Evolutionary conservation across 1,140 invertebrate genomes (phyloP).

Genomic region (Plodia interpunctella): DNA sequence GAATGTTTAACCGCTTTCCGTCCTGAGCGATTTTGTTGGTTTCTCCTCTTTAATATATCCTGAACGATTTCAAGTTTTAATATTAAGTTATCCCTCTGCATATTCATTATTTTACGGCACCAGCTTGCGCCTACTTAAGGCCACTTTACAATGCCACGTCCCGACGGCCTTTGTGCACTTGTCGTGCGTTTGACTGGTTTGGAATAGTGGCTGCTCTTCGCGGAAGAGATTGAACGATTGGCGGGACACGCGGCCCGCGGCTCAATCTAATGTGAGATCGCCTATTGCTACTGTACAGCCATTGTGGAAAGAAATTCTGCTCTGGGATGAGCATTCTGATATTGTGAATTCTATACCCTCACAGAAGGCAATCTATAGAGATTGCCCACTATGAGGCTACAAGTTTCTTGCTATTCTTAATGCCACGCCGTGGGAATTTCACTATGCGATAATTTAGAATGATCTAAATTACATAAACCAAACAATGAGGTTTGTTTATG

Average conservation of each 20-base stretch:
- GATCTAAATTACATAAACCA: no score
- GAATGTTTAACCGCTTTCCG: no score
- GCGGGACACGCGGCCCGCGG: constrained; percentile 36
- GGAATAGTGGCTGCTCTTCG: constrained; percentile 45
- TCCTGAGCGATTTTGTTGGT: no score
- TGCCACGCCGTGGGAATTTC: no score
- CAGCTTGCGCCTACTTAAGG: constrained; percentile 32
- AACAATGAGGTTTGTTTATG: no score
- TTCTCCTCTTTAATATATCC: no score
- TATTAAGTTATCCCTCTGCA: background rate
- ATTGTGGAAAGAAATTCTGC: constrained; percentile 3
- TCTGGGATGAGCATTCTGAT: background rate
- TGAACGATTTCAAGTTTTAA: no score
- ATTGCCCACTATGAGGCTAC: no score
- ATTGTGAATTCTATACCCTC: no score
- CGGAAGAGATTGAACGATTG: constrained; percentile 59
- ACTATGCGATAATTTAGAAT: no score
- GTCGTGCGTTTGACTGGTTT: constrained; percentile 55
- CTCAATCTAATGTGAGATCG: constrained; percentile 50
- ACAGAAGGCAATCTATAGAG: no score
- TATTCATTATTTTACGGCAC: background rate
- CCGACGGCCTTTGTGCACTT: constrained; percentile 52
- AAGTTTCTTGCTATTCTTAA: no score
- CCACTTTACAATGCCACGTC: constrained; percentile 46
- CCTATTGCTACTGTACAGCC: constrained; percentile 26